These are phyloP conservation scores for Lasioglossum pauxillum DNA, from an alignment of 2,888 invertebrate genomes.

Conservation along the genomic window DNA sequence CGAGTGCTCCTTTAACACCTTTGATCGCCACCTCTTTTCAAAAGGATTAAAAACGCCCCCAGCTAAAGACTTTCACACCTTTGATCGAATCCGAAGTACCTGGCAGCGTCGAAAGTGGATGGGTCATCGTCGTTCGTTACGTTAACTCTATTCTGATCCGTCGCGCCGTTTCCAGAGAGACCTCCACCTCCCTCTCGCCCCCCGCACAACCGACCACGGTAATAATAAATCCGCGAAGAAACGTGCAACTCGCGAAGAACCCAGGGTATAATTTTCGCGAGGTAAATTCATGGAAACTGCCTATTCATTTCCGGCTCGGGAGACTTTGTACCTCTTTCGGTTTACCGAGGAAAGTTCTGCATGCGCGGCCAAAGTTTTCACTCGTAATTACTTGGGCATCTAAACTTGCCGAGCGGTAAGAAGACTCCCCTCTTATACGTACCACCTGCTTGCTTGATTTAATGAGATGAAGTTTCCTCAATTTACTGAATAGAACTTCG, in stretches of 20 bases:
- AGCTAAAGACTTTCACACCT: conserved; percentile 35
- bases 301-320: conserved; percentile 69
- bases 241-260: conserved; percentile 35
- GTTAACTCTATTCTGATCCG: conserved; percentile 25
- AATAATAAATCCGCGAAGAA: conserved; percentile 51
- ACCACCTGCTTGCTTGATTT: conserved; percentile 51
- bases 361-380: conserved; percentile 66
- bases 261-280: conserved; percentile 44
- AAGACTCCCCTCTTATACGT: conserved; percentile 59
- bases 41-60: conserved; percentile 13
- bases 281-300: conserved; percentile 64
- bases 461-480: conserved; percentile 35
- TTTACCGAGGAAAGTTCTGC: conserved; percentile 71
- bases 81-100: conserved; percentile 23
- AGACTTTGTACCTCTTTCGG: conserved; percentile 65
- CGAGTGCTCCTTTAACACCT: conserved; percentile 45
- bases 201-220: not conserved
- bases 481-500: conserved; percentile 28
- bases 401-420: conserved; percentile 64
- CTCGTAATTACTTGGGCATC: conserved; percentile 68
- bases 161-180: conserved; percentile 4
- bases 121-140: conserved; percentile 17
- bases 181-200: not conserved
- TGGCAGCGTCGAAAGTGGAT: not conserved
- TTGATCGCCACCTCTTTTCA: conserved; percentile 34